These are phyloP conservation scores for Chrysolina americana DNA, from an alignment of 2,888 invertebrate genomes.

Conservation along the genomic window DNA sequence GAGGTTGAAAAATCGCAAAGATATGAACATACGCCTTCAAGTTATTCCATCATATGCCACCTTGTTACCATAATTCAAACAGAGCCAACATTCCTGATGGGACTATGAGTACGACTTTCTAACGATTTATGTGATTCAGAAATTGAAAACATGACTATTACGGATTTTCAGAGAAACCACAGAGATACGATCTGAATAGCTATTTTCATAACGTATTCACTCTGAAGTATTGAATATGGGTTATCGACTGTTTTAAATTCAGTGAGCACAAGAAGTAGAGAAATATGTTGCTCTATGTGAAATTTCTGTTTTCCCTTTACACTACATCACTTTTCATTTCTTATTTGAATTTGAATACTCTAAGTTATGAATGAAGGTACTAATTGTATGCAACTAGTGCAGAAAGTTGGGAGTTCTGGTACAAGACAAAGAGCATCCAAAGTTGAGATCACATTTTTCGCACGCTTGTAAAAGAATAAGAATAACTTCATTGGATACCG, in stretches of 20 bases:
- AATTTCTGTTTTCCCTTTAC: too few species aligned
- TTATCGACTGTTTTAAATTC: background rate
- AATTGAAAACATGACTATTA: constrained; percentile 36
- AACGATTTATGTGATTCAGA: constrained; percentile 25
- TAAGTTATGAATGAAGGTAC: too few species aligned
- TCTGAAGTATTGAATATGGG: background rate
- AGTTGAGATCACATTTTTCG: too few species aligned
- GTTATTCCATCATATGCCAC: constrained; percentile 51
- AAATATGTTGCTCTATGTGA: too few species aligned
- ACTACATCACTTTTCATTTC: too few species aligned
- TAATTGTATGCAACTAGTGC: too few species aligned
- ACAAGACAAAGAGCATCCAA: too few species aligned
- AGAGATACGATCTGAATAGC: constrained; percentile 20
- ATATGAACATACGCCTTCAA: constrained; percentile 48
- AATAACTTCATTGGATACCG: too few species aligned
- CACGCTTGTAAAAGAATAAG: too few species aligned
- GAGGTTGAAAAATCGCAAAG: constrained; percentile 51
- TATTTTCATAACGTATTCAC: constrained; percentile 23
- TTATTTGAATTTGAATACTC: too few species aligned
- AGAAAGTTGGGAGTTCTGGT: too few species aligned
- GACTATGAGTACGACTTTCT: constrained; percentile 14
- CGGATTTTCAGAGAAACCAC: constrained; percentile 39
- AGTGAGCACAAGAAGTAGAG: too few species aligned
- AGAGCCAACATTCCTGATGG: constrained; percentile 28
- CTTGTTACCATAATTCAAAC: constrained; percentile 53